Evolutionary conservation across 1,140 invertebrate genomes (phyloP), one percentile per base, ranked within the genome.

Genomic region (Amphibalanus amphitrite): DNA sequence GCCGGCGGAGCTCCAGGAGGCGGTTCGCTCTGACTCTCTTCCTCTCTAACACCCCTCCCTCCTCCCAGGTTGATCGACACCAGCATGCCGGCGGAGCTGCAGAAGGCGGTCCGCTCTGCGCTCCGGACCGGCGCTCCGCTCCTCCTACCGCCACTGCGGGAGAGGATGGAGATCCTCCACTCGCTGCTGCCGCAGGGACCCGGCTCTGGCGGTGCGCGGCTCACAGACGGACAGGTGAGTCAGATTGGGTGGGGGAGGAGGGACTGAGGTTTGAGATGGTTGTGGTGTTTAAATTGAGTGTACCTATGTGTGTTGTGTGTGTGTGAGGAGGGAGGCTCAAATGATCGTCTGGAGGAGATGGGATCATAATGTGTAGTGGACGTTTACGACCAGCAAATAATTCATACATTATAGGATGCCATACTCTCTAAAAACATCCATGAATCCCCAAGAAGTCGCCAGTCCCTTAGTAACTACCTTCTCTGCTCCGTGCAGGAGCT

Each of bases 151-250:
- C 82, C 84, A 29, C 76, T 88, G 30, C 79, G 80, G 73, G 85
- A 86, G 76, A 79, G 86, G 71, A 82, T 88, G 75, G 82, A 84
- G 74, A 78, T 88, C 28, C 76, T 87, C 17, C 82, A 86, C 72
- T 80, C 82, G 20, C 80, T 87, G 71, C 78, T 88, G 26, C 83
- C 85, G 3, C 82, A 85, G 73, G 82, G 83, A 28, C 79, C 82
- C 40, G 77, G 81, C 23, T n/a, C n/a, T n/a, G 75, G 78, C 47
- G 82, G 81, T 80, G 77, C 78, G 30, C 77, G 74, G 26, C 79
- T 88, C 13, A 82, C 84, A 17, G 81, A 82, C 75, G 86, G 86
- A 69, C 85, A 88, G 80, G 83, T 84, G 76, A 69, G 69, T 6
- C 15, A 38, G 33, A 38, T n/a, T n/a, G n/a, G n/a, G n/a, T n/a